Evolutionary conservation across 2,113 vertebrate genomes (phyloP).

Genomic region (Bostrychus sinensis): DNA sequence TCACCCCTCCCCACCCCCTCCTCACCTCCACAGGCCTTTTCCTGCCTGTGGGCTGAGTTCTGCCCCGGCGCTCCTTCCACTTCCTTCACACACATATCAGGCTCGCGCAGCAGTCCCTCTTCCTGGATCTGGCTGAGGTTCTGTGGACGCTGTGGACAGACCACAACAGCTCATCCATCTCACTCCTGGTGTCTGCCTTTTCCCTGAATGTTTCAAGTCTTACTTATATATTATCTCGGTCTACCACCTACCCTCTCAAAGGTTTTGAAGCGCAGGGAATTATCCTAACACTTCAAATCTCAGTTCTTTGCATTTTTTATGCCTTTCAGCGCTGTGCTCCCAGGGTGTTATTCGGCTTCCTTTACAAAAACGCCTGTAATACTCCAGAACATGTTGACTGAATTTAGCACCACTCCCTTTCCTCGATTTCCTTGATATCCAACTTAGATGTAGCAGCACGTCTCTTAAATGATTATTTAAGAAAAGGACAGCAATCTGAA

Average conservation of each 20-base stretch:
- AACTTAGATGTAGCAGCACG: too few relatives aligned
- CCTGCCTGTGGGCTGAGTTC: slow-evolving; percentile 75
- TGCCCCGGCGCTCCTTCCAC: slow-evolving; percentile 66
- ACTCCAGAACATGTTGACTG: slow-evolving; percentile 55
- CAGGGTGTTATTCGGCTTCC: slow-evolving; percentile 59
- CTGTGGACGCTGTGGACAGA: slow-evolving; percentile 53
- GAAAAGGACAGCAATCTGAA: too few relatives aligned
- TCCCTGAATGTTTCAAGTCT: slow-evolving; percentile 6
- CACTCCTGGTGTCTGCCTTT: slow-evolving; percentile 3
- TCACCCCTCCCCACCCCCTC: slow-evolving; percentile 9
- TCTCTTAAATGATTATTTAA: too few relatives aligned
- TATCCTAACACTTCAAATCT: slow-evolving; percentile 29
- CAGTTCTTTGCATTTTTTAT: slow-evolving; percentile 20
- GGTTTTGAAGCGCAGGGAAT: neutral
- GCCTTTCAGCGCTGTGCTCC: slow-evolving; percentile 36
- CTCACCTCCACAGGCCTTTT: slow-evolving; percentile 71
- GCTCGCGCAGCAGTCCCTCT: slow-evolving; percentile 69
- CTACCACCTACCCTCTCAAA: slow-evolving; percentile 6
- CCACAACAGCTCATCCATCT: slow-evolving; percentile 62
- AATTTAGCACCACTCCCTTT: slow-evolving; percentile 58
- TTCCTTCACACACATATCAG: slow-evolving; percentile 79
- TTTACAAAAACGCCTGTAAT: slow-evolving; percentile 41
- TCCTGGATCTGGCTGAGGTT: slow-evolving; percentile 70
- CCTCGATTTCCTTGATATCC: slow-evolving; percentile 58
- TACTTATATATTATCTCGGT: slow-evolving; percentile 9